Evolutionary conservation across 2,888 invertebrate genomes (phyloP).

Genomic region (Drosophila greeni): DNA sequence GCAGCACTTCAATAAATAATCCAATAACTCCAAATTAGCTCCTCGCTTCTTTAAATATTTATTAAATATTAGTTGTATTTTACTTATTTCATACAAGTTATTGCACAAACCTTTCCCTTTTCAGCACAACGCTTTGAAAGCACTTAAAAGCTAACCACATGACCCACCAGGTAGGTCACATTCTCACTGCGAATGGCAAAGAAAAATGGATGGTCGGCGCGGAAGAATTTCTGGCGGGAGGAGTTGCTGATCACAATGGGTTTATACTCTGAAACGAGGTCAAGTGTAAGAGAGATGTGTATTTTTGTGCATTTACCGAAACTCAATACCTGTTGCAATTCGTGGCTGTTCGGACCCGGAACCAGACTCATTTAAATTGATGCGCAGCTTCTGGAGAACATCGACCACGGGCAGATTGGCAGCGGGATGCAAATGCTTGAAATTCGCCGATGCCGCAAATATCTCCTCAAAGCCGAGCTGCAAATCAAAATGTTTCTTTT

Average conservation of each 20-base stretch:
- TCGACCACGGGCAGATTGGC: constrained; percentile 80
- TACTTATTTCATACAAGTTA: constrained; percentile 23
- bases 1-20: neutral
- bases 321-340: constrained; percentile 82
- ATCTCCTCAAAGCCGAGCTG: constrained; percentile 86
- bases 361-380: constrained; percentile 93
- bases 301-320: neutral
- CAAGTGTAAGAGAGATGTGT: neutral
- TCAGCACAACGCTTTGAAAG: neutral
- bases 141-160: constrained; percentile 65
- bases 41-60: neutral
- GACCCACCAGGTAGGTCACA: constrained; percentile 72
- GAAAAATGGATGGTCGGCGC: constrained; percentile 76
- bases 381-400: constrained; percentile 90
- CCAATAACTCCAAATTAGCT: too few species aligned
- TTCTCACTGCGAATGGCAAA: constrained; percentile 73
- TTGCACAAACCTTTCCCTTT: constrained; percentile 7
- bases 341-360: constrained; percentile 89
- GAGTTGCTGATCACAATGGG: constrained; percentile 76
- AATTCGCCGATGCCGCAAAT: constrained; percentile 82
- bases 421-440: constrained; percentile 81
- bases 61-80: constrained; percentile 22
- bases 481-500: constrained; percentile 13
- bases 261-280: constrained; percentile 59
- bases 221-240: constrained; percentile 74